These are phyloP conservation scores for Olivierus martensii DNA, from an alignment of 1,140 invertebrate species.

Conservation along the genomic window DNA sequence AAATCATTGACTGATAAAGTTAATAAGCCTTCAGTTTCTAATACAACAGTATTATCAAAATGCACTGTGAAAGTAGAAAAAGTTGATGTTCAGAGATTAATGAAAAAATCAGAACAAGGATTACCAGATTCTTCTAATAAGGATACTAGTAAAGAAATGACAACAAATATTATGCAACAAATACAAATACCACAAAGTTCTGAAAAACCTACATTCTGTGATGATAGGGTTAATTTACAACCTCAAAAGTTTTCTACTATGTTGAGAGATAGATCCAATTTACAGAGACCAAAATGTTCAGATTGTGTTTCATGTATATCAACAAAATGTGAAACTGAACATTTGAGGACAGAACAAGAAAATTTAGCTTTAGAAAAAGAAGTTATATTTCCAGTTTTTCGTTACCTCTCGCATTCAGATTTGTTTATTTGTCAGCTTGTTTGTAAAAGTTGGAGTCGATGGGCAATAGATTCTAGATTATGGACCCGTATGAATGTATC, in stretches of 20 bases:
- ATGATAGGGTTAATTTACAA: neutral
- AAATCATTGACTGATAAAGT: neutral
- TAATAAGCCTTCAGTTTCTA: constrained; percentile 2
- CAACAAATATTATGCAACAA: neutral
- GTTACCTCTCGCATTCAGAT: constrained; percentile 51
- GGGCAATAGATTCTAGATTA: constrained; percentile 60
- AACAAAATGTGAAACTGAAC: constrained; percentile 19
- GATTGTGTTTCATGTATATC: constrained; percentile 31
- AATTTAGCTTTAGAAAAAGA: constrained; percentile 31
- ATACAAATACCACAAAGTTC: too few species aligned
- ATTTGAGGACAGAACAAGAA: constrained; percentile 6
- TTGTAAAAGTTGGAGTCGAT: constrained; percentile 73
- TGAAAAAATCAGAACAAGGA: neutral
- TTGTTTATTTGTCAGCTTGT: constrained; percentile 64
- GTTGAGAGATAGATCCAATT: constrained; percentile 14
- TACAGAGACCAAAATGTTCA: constrained; percentile 27
- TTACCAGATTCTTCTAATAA: neutral
- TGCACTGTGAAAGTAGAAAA: neutral
- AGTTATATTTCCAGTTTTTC: constrained; percentile 55
- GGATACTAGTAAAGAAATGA: neutral
- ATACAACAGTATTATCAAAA: neutral
- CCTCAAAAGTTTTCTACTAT: constrained; percentile 5
- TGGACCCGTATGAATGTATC: constrained; percentile 67
- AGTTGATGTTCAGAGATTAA: neutral
- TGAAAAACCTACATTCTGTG: too few species aligned